Evolutionary conservation across 2,113 vertebrate species (phyloP).

Genomic region (Sakesphorus luctuosus): DNA sequence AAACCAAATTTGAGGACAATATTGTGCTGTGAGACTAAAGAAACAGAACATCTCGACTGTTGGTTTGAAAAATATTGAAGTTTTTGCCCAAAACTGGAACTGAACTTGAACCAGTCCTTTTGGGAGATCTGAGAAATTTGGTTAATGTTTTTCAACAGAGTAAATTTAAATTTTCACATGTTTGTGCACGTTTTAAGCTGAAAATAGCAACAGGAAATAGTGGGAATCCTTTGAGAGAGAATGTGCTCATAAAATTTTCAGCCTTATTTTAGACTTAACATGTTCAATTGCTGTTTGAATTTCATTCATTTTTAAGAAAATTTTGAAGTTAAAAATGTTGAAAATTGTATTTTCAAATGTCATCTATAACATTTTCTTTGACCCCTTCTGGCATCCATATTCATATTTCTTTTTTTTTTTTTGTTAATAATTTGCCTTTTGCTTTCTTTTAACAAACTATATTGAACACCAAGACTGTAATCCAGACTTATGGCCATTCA

Average conservation of each 20-base stretch:
- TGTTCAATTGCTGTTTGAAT: neutral
- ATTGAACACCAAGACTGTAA: constrained; percentile 50
- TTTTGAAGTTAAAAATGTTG: neutral
- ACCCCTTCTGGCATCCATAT: neutral
- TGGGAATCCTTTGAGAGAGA: constrained; percentile 21
- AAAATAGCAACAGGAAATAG: constrained; percentile 51
- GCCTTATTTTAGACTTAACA: neutral
- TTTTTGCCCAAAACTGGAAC: constrained; percentile 20
- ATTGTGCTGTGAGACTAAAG: neutral
- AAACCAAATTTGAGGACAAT: neutral
- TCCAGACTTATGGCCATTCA: constrained; percentile 53
- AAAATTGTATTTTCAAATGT: neutral
- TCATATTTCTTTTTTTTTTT: neutral
- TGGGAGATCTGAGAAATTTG: constrained; percentile 37
- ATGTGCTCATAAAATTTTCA: constrained; percentile 56
- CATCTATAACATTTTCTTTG: neutral
- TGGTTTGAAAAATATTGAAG: neutral
- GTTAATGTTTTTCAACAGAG: constrained; percentile 47
- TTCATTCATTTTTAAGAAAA: neutral
- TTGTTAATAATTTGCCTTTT: neutral
- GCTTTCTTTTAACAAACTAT: neutral
- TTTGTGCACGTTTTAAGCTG: constrained; percentile 9
- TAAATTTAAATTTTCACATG: constrained; percentile 46
- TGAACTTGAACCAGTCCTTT: neutral
- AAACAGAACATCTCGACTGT: neutral